Percentiles rank a stretch among this genome's conserved stretches.
These are phyloP conservation scores for Epinephelus cyanopodus DNA, from an alignment of 2,113 vertebrate species.

Conservation along the genomic window DNA sequence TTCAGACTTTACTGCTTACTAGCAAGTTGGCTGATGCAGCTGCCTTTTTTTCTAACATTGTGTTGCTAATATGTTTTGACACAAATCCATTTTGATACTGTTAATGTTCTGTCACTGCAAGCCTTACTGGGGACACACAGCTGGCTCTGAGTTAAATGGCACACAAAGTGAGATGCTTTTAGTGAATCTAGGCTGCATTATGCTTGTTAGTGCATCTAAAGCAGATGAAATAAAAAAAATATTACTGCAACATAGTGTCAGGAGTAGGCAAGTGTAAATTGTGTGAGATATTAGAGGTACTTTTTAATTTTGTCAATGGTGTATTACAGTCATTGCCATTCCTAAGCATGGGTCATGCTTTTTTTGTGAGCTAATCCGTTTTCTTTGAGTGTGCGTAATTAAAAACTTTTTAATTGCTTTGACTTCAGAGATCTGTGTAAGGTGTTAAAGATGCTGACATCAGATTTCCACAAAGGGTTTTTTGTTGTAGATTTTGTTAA, in stretches of 20 bases:
- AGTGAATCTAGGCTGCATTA: background rate
- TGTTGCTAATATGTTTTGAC: background rate
- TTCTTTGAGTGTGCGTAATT: background rate
- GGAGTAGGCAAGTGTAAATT: no score
- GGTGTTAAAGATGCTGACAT: no score
- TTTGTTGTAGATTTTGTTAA: background rate
- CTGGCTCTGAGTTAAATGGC: background rate
- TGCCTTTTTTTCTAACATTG: background rate
- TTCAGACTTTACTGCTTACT: background rate
- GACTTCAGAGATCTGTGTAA: background rate
- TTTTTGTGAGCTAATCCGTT: background rate
- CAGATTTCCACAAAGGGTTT: background rate
- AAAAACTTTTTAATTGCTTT: background rate
- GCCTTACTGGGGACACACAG: background rate
- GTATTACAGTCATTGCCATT: background rate
- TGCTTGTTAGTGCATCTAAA: background rate
- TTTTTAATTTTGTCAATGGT: background rate
- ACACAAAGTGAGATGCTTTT: background rate
- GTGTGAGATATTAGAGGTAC: background rate
- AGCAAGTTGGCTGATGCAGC: background rate
- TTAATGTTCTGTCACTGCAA: background rate
- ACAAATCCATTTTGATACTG: background rate
- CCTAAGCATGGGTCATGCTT: background rate
- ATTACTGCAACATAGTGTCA: background rate
- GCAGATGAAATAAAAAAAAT: background rate